Evolutionary conservation across 2,888 invertebrate genomes (phyloP).

Genomic region (Plutella xylostella): DNA sequence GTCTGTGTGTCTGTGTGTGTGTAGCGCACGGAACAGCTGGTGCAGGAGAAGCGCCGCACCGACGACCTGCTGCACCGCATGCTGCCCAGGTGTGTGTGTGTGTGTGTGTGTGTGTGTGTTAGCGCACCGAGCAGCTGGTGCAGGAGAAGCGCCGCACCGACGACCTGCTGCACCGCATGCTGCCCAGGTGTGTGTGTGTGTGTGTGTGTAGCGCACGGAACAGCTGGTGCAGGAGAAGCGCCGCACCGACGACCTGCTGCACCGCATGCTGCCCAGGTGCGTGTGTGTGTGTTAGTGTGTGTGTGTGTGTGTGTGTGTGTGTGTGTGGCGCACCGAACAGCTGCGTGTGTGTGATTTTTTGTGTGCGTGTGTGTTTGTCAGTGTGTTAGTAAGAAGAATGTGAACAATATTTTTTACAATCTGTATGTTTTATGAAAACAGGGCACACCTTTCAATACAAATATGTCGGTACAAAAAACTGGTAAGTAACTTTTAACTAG

Average conservation of each 20-base stretch:
- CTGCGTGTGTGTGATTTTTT: too few species aligned
- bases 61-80: slow-evolving; percentile 86
- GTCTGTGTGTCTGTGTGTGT: too few species aligned
- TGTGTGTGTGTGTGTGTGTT: too few species aligned
- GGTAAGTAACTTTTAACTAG: too few species aligned
- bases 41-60: slow-evolving; percentile 87
- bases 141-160: slow-evolving; percentile 90
- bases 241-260: slow-evolving; percentile 84
- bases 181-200: slow-evolving; percentile 75
- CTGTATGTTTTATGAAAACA: too few species aligned
- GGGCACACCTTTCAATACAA: too few species aligned
- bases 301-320: too few species aligned
- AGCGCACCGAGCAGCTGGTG: slow-evolving; percentile 81
- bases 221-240: slow-evolving; percentile 86
- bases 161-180: slow-evolving; percentile 84
- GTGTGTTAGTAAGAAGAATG: too few species aligned
- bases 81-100: slow-evolving; percentile 86
- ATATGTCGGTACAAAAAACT: too few species aligned
- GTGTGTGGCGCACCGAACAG: slow-evolving; percentile 83
- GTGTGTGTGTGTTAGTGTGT: too few species aligned
- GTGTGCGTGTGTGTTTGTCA: too few species aligned
- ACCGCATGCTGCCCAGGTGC: slow-evolving; percentile 88
- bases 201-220: slow-evolving; percentile 72
- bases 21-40: slow-evolving; percentile 82
- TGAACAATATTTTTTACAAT: too few species aligned